A percentile compares a stretch with the other conserved stretches of the same genome.
These are phyloP conservation scores for Barbus barbus DNA, from an alignment of 2,113 vertebrate species.

Conservation along the genomic window DNA sequence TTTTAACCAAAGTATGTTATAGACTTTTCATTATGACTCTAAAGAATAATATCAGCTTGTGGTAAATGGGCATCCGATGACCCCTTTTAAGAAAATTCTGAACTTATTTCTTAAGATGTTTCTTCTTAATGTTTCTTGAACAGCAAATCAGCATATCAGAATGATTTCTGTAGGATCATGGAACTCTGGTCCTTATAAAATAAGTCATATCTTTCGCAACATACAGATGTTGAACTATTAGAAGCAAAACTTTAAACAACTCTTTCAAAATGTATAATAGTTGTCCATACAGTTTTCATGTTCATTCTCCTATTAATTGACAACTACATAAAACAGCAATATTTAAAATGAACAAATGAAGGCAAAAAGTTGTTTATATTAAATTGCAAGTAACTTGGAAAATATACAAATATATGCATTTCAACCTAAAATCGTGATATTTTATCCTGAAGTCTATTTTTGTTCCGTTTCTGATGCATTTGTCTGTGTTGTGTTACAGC, in stretches of 20 bases:
- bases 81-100: too few species aligned
- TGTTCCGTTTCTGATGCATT: neutral
- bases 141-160: neutral
- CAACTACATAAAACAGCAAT: neutral
- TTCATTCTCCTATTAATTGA: neutral
- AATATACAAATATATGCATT: too few species aligned
- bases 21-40: too few species aligned
- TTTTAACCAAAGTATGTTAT: too few species aligned
- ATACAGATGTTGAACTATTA: neutral
- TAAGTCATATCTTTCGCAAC: neutral
- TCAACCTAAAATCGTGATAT: neutral
- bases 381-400: neutral
- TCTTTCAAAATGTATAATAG: neutral
- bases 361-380: neutral
- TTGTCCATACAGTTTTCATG: neutral
- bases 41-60: too few species aligned
- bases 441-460: too few species aligned
- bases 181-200: neutral
- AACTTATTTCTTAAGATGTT: too few species aligned
- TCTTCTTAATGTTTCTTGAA: too few species aligned
- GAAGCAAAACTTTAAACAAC: neutral
- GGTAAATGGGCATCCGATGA: too few species aligned
- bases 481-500: conserved; percentile 68
- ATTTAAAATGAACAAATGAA: neutral
- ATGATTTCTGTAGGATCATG: neutral